Conservation (phyloP, 2,113 vertebrate genomes). For the Uria lomvia region DNA sequence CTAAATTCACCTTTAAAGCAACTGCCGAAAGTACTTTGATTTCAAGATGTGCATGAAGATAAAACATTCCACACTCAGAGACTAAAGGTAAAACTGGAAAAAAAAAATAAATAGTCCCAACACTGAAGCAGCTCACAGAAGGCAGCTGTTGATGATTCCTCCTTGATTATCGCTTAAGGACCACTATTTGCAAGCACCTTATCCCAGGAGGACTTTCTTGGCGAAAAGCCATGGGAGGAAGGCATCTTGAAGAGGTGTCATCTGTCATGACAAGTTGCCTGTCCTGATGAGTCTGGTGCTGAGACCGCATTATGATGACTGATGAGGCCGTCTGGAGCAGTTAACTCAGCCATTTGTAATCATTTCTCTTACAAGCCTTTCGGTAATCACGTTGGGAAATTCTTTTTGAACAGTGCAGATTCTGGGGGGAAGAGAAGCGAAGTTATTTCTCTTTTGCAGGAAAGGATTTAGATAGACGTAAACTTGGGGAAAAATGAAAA, state of each 20-base stretch:
- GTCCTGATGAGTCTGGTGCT: conserved; percentile 56
- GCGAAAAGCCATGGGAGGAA: conserved; percentile 16
- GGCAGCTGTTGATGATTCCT: not conserved
- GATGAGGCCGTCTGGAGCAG: conserved; percentile 50
- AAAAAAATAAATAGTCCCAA: not conserved
- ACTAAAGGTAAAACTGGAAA: not conserved
- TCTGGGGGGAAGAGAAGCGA: not conserved
- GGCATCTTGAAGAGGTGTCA: conserved; percentile 38
- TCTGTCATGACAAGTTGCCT: conserved; percentile 57
- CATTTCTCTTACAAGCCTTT: conserved; percentile 61
- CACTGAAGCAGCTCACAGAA: not conserved
- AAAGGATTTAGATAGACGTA: conserved; percentile 6
- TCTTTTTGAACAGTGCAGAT: conserved; percentile 25
- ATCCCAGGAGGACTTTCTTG: conserved; percentile 15
- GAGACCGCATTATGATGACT: conserved; percentile 58
- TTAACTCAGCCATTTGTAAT: conserved; percentile 71
- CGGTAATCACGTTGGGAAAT: conserved; percentile 56
- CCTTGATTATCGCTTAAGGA: conserved; percentile 38
- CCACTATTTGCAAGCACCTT: not conserved
- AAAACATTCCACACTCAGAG: not conserved
- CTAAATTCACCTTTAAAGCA: conserved; percentile 20
- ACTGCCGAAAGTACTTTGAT: not conserved
- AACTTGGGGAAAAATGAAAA: not conserved
- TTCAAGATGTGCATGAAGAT: not conserved
- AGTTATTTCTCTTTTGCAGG: conserved; percentile 3